Evolutionary conservation across 1,140 invertebrate species (phyloP).

Genomic region (Popillia japonica): DNA sequence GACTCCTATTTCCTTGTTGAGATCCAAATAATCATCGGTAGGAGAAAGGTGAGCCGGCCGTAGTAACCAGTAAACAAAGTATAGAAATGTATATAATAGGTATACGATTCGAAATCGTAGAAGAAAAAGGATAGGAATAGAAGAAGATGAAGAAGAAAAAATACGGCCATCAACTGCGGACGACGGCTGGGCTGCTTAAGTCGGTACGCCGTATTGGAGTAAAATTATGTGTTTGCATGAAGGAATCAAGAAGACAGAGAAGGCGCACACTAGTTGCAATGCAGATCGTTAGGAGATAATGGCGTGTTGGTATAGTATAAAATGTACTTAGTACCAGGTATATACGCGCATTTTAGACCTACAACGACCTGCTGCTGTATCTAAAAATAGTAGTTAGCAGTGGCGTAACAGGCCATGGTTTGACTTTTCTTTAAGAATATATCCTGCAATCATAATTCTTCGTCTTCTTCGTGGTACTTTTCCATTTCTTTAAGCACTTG

Average conservation of each 20-base stretch:
- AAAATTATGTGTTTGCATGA: conserved; percentile 15
- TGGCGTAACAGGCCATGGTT: neutral
- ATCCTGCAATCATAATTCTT: too few relatives aligned
- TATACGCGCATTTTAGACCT: neutral
- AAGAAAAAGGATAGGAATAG: neutral
- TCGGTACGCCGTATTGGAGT: neutral
- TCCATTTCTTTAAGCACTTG: too few relatives aligned
- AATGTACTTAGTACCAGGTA: neutral
- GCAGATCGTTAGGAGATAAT: conserved; percentile 14
- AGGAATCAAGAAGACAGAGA: neutral
- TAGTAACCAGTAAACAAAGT: neutral
- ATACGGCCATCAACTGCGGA: neutral
- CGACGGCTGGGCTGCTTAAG: neutral
- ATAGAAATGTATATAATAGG: neutral
- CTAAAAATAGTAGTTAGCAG: neutral
- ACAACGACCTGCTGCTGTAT: neutral
- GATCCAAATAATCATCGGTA: neutral
- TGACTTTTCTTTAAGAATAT: too few relatives aligned
- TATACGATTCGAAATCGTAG: neutral
- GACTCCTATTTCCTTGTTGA: neutral
- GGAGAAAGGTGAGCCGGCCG: neutral
- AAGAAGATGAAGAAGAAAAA: too few relatives aligned
- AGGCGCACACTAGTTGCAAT: neutral
- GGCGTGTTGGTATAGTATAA: neutral
- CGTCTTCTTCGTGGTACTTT: too few relatives aligned